Percentiles rank a stretch among this genome's conserved stretches.
Evolutionary conservation across 2,888 invertebrate genomes (phyloP).

Genomic region (Polydrusus pterygomalis): DNA sequence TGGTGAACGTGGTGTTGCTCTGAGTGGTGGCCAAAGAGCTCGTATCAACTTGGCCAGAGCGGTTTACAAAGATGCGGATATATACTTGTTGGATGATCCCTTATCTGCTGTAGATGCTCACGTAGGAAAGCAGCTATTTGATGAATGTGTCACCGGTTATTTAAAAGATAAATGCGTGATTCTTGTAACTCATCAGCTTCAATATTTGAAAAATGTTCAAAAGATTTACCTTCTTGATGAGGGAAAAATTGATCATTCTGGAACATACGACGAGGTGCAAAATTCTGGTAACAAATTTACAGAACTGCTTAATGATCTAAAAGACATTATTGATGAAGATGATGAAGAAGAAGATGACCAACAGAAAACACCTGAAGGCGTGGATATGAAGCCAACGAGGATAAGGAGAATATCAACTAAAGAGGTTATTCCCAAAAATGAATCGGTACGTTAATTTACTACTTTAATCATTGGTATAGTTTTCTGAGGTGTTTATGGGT

Average conservation of each 20-base stretch:
- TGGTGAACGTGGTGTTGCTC: slow-evolving; percentile 81
- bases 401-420: slow-evolving; percentile 50
- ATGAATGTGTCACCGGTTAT: slow-evolving; percentile 80
- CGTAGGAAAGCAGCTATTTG: slow-evolving; percentile 90
- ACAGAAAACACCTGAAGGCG: slow-evolving; percentile 59
- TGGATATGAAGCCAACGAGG: slow-evolving; percentile 51
- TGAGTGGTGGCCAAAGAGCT: slow-evolving; percentile 89
- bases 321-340: slow-evolving; percentile 57
- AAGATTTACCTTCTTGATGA: slow-evolving; percentile 76
- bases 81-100: slow-evolving; percentile 92
- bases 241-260: slow-evolving; percentile 76
- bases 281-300: slow-evolving; percentile 85
- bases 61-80: slow-evolving; percentile 87
- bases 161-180: slow-evolving; percentile 81
- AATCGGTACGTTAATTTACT: slow-evolving; percentile 39
- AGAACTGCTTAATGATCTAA: slow-evolving; percentile 65
- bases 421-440: slow-evolving; percentile 59
- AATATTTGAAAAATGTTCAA: slow-evolving; percentile 76
- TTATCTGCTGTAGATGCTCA: slow-evolving; percentile 92
- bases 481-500: too few relatives aligned
- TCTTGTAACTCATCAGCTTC: slow-evolving; percentile 83
- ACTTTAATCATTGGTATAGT: neutral
- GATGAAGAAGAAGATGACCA: slow-evolving; percentile 60
- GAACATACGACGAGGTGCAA: slow-evolving; percentile 81
- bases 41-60: slow-evolving; percentile 90